Base-by-base conservation (phyloP, 2,113 vertebrate species). In the Calyptommatus sinebrachiatus region DNA sequence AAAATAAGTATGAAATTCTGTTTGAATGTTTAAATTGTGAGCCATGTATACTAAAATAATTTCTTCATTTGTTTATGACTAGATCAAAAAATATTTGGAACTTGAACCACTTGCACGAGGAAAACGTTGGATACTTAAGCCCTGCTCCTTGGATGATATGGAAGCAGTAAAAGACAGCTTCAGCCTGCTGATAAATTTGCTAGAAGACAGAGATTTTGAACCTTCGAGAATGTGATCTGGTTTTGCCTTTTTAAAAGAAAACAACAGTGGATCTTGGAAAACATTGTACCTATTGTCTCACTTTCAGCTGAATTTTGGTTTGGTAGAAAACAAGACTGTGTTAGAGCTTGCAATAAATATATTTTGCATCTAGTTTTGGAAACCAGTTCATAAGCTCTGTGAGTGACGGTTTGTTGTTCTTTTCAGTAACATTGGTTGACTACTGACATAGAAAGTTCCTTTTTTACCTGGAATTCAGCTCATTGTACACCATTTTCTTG, bases 71-170 rank as follows among this genome's bases (percentile, higher is more conserved):
- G 61, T 83, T 79, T n/a, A 68, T 28, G 57, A 73, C 78, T 72
- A 99, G 98, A 96, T 99, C 76, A 98, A 97, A 93, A 99, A 99
- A 86, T 99, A 99, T 90, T 98, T 99, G 88, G 98, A 99, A 95
- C 96, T 99, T 93, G 98, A 99, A 92, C 98, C 97, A 5, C 95
- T 99, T 91, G 97, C 97, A 71, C 92, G 96, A 80, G 98, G 97
- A 78, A 99, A 99, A 87, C 96, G 97, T 85, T 99, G 98, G 98
- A 97, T 99, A 89, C 96, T 99, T 87, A 97, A 98, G 72, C 96
- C 97, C 67, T 97, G 97, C 90, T 94, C 96, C 26, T 90, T 96
- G 84, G 97, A 97, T 89, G 95, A 98, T 92, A 93, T 95, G 94
- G 97, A 97, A 24, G 94, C 95, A 2, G 95, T 98, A 94, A 98